Evolutionary conservation across 2,113 vertebrate species (phyloP).

Genomic region (Lasiurus cinereus): DNA sequence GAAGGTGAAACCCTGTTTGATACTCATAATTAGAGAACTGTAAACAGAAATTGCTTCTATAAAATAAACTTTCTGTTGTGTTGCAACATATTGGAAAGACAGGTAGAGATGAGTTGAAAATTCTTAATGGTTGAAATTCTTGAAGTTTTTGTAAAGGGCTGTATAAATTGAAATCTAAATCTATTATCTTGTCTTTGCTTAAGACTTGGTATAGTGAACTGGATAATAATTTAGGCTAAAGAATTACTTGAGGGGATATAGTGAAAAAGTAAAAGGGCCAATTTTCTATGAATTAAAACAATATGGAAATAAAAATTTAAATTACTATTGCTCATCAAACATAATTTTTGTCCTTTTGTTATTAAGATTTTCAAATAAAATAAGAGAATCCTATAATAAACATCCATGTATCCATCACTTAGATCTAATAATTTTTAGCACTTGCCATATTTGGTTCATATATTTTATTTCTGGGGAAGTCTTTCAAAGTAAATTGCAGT

Average conservation of each 20-base stretch:
- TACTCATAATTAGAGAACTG: conserved; percentile 74
- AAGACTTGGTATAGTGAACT: not conserved
- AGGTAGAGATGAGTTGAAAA: conserved; percentile 60
- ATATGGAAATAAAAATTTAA: conserved; percentile 54
- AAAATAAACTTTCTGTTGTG: conserved; percentile 77
- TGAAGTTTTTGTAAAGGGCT: conserved; percentile 41
- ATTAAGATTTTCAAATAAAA: conserved; percentile 20
- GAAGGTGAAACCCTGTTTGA: conserved; percentile 57
- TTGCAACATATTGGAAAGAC: conserved; percentile 51
- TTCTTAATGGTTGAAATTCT: conserved; percentile 51
- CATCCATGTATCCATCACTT: not conserved
- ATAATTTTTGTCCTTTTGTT: conserved; percentile 14
- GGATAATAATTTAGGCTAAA: conserved; percentile 2
- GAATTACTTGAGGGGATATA: not conserved
- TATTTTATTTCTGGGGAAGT: not conserved
- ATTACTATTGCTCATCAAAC: conserved; percentile 21
- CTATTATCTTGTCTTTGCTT: not conserved
- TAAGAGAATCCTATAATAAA: not conserved
- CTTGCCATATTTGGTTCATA: not conserved
- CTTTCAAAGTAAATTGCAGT: conserved; percentile 27
- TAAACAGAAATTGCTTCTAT: conserved; percentile 68
- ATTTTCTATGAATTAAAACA: conserved; percentile 46
- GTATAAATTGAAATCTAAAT: conserved; percentile 28
- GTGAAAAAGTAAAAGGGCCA: conserved; percentile 12
- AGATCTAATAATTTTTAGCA: not conserved